Evolutionary conservation across 2,113 vertebrate genomes (phyloP), one percentile per base, ranked within the genome.

Genomic region (Mungos mungo): DNA sequence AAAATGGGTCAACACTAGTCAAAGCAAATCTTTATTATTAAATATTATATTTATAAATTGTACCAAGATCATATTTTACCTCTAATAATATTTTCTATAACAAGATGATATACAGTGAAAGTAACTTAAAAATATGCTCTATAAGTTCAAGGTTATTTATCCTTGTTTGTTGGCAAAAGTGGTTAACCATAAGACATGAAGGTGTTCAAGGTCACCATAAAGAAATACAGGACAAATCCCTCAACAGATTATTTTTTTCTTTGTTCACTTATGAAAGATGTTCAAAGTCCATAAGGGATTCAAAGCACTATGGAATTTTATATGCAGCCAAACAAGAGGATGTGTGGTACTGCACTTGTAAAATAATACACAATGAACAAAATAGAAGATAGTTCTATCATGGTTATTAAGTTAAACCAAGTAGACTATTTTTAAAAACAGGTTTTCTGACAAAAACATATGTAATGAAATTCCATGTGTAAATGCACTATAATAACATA

Each of bases 71-170:
- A 94, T 95, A 95, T 54, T 91, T 74, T 95, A 97, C 11, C 15
- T 96, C 90, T 85, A 54, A 91, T 19, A 93, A 7, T 7, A 93
- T 93, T 98, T 87, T 93, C 63, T 92, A 79, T 4, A 96, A 86
- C 4, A 93, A 16, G 90, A 57, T 96, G 57, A 97, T 71, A n/a
- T 60, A 97, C 21, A 77, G 60, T 50, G 83, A 93, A 95, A 93
- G 72, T 47, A 88, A 12, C 10, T 74, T 90, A 90, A 97, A 95
- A 65, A 71, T 2, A 65, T 31, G 65, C 13, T 29, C 35, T 41
- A 83, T 87, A 35, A 96, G 50, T 63, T 15, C 52, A 4, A 96
- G 57, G 87, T 71, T 95, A 38, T 96, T 71, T 95, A 38, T 96
- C 29, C 91, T 31, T 60, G 79, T n/a, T 47, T 93, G 41, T 5